These are phyloP conservation scores for Hoplostethus atlanticus DNA, from an alignment of 2,797 vertebrate species.

Conservation along the genomic window DNA sequence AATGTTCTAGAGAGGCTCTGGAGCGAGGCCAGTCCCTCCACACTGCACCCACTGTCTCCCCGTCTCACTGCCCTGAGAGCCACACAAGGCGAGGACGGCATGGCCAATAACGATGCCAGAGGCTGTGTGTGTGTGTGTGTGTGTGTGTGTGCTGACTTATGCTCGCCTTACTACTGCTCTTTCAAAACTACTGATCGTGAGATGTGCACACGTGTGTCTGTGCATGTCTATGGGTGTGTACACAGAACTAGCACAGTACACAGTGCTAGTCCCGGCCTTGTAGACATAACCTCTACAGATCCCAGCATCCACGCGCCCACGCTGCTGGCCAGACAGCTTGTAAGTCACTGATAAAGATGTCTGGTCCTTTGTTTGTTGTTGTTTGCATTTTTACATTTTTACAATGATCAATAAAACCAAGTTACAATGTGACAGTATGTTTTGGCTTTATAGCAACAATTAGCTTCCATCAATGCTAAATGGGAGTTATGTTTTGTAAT, in stretches of 20 bases:
- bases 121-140: conserved; percentile 11
- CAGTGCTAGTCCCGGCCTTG: not conserved
- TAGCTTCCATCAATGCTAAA: too few relatives aligned
- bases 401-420: too few relatives aligned
- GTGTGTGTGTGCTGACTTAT: conserved; percentile 13
- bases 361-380: not conserved
- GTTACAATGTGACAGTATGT: too few relatives aligned
- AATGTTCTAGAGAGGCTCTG: conserved; percentile 77
- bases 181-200: not conserved
- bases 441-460: too few relatives aligned
- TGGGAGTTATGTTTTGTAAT: too few relatives aligned
- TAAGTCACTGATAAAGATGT: not conserved
- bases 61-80: conserved; percentile 41
- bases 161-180: conserved; percentile 6
- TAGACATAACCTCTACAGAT: not conserved
- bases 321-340: not conserved
- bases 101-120: conserved; percentile 41
- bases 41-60: conserved; percentile 74
- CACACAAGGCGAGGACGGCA: conserved; percentile 35
- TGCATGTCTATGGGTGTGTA: not conserved
- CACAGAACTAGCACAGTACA: too few relatives aligned
- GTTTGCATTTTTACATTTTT: too few relatives aligned
- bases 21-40: conserved; percentile 71
- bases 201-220: not conserved
- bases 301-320: not conserved